phyloP scores from a whole-genome alignment of 2,888 invertebrate genomes.

The Hedychridium roseum region DNA sequence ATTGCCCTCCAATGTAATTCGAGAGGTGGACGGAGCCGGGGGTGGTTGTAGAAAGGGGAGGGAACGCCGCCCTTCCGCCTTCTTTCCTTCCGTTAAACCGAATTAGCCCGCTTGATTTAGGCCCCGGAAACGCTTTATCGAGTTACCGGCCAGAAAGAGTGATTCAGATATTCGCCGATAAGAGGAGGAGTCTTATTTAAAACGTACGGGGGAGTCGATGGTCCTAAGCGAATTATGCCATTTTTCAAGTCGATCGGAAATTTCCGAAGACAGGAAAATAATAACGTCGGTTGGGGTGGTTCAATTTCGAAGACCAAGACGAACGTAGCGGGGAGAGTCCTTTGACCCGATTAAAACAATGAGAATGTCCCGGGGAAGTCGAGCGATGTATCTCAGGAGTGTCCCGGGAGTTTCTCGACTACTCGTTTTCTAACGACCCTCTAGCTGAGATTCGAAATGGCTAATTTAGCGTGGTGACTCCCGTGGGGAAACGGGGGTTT shows the following conservation, averaged over 20 bases:
- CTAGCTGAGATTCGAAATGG: conserved; percentile 61
- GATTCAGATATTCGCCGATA: conserved; percentile 17
- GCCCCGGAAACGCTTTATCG: conserved; percentile 43
- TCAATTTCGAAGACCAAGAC: too few relatives aligned
- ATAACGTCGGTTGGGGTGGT: neutral
- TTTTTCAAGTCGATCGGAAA: conserved; percentile 7
- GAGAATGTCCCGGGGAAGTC: too few relatives aligned
- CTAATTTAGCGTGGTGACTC: conserved; percentile 60
- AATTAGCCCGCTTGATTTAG: conserved; percentile 53
- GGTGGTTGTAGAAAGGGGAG: conserved; percentile 23
- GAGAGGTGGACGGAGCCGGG: conserved; percentile 29
- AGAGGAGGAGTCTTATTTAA: conserved; percentile 11
- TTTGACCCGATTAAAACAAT: too few relatives aligned
- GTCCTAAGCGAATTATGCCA: neutral
- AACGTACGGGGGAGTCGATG: conserved; percentile 2
- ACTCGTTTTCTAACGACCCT: conserved; percentile 42
- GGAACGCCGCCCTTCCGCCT: conserved; percentile 4
- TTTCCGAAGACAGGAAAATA: conserved; percentile 4
- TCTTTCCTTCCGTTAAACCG: conserved; percentile 44
- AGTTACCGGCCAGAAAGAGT: conserved; percentile 38
- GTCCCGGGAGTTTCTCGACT: conserved; percentile 20
- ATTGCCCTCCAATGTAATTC: conserved; percentile 50
- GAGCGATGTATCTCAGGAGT: too few relatives aligned
- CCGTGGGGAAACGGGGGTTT: conserved; percentile 46
- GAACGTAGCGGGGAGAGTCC: too few relatives aligned